Percentiles rank a stretch among this genome's conserved stretches.
Evolutionary conservation across 2,888 invertebrate species (phyloP).

Genomic region (Anorthoa munda): DNA sequence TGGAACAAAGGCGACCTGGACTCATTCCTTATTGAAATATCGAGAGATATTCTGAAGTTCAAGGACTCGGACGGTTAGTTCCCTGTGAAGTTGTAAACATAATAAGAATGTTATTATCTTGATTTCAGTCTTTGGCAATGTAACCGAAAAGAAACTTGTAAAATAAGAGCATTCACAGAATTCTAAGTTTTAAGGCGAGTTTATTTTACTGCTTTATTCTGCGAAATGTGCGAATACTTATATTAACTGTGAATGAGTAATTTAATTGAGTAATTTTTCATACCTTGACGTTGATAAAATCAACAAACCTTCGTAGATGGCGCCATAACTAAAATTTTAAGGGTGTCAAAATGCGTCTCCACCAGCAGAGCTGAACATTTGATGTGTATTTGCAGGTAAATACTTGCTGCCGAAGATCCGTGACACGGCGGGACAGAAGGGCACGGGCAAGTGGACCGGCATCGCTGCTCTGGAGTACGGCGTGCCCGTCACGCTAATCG

Average conservation of each 20-base stretch:
- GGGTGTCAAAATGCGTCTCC: background rate
- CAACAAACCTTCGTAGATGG: too few species aligned
- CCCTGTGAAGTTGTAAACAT: background rate
- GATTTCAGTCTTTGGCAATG: background rate
- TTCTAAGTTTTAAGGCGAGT: background rate
- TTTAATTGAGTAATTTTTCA: too few species aligned
- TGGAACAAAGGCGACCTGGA: slow-evolving; percentile 99
- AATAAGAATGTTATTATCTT: background rate
- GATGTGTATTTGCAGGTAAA: slow-evolving; percentile 86
- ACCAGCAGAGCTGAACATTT: background rate
- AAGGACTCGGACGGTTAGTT: slow-evolving; percentile 95
- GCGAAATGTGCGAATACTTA: background rate
- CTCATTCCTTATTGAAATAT: slow-evolving; percentile 99
- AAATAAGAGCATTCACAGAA: background rate
- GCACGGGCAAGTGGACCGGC: slow-evolving; percentile 99
- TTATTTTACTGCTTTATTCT: background rate
- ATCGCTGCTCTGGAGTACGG: slow-evolving; percentile 99
- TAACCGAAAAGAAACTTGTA: background rate
- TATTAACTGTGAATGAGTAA: background rate
- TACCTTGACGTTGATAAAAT: too few species aligned
- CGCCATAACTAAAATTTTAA: too few species aligned
- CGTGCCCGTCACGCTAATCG: slow-evolving; percentile 99
- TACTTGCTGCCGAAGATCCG: slow-evolving; percentile 97
- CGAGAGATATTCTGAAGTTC: slow-evolving; percentile 97
- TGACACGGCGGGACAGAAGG: slow-evolving; percentile 99